Percentiles rank a stretch among this genome's conserved stretches.
Conservation (phyloP, 1,140 invertebrate genomes). For the Drosophila mojavensis region DNA sequence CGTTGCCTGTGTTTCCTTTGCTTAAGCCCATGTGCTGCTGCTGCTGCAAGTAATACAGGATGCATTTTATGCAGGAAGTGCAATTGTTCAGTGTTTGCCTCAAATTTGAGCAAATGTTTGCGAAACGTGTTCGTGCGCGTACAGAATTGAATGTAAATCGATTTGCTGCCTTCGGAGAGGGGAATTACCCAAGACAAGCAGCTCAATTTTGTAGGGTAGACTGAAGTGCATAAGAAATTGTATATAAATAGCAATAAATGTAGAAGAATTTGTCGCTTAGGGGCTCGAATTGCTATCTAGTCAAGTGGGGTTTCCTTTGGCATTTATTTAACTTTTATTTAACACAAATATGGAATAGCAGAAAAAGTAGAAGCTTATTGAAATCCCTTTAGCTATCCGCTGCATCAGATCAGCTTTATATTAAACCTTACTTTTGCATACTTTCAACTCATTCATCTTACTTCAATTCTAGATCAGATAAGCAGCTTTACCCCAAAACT, state of each 20-base stretch:
- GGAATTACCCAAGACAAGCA: background rate
- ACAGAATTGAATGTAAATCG: constrained; percentile 18
- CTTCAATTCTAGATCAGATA: too few species aligned
- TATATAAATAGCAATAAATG: background rate
- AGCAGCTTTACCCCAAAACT: too few species aligned
- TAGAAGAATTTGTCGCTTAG: background rate
- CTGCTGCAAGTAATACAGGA: constrained; percentile 38
- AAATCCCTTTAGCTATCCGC: too few species aligned
- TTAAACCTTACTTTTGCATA: too few species aligned
- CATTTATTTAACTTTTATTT: too few species aligned
- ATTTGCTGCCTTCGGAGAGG: background rate
- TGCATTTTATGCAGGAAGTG: constrained; percentile 64
- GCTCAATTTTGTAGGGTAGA: background rate
- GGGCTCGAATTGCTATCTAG: background rate
- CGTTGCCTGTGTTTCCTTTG: constrained; percentile 12
- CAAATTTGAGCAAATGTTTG: constrained; percentile 58
- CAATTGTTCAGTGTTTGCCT: constrained; percentile 58
- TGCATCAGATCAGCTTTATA: too few species aligned
- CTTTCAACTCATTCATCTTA: too few species aligned
- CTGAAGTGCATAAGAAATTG: background rate
- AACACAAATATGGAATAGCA: too few species aligned
- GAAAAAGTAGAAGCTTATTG: too few species aligned
- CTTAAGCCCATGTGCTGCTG: constrained; percentile 54
- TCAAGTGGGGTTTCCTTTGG: too few species aligned
- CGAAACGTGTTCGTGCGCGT: constrained; percentile 45